These are phyloP conservation scores for Scartelaos histophorus DNA, from an alignment of 2,113 vertebrate species.

Conservation along the genomic window DNA sequence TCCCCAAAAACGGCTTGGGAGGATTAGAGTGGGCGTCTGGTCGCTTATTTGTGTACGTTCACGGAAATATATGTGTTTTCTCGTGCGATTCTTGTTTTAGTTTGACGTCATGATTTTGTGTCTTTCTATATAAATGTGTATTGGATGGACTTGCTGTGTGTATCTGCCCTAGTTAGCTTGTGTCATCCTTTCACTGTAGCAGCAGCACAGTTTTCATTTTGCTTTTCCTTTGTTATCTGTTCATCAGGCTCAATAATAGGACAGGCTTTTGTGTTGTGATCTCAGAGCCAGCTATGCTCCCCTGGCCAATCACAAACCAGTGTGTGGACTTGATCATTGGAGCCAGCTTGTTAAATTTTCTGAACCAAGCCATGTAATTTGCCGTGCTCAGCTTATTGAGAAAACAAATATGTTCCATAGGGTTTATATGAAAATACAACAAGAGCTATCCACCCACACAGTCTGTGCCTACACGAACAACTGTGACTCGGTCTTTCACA, in stretches of 20 bases:
- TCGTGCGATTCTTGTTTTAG: background rate
- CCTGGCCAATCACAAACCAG: slow-evolving; percentile 20
- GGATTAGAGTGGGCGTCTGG: slow-evolving; percentile 46
- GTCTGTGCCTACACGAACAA: background rate
- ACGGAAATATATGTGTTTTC: slow-evolving; percentile 7
- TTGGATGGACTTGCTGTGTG: background rate
- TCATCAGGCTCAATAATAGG: slow-evolving; percentile 29
- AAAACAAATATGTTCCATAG: slow-evolving; percentile 39
- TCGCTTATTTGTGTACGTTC: slow-evolving; percentile 25
- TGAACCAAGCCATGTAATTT: slow-evolving; percentile 21
- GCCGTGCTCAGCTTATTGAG: slow-evolving; percentile 15
- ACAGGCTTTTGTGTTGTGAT: slow-evolving; percentile 11
- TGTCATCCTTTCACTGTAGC: slow-evolving; percentile 13
- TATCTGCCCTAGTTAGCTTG: slow-evolving; percentile 32
- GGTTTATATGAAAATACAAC: background rate
- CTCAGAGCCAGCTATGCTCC: slow-evolving; percentile 4
- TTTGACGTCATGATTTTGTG: background rate
- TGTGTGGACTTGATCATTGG: slow-evolving; percentile 6
- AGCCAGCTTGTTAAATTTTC: slow-evolving; percentile 37
- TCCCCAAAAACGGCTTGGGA: slow-evolving; percentile 42
- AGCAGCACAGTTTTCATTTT: slow-evolving; percentile 33
- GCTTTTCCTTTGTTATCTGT: slow-evolving; percentile 31
- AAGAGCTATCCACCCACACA: background rate
- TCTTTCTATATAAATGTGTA: slow-evolving; percentile 3
- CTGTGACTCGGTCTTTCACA: background rate